Conservation (phyloP, 2,113 vertebrate species). For the Seriola aureovittata region DNA sequence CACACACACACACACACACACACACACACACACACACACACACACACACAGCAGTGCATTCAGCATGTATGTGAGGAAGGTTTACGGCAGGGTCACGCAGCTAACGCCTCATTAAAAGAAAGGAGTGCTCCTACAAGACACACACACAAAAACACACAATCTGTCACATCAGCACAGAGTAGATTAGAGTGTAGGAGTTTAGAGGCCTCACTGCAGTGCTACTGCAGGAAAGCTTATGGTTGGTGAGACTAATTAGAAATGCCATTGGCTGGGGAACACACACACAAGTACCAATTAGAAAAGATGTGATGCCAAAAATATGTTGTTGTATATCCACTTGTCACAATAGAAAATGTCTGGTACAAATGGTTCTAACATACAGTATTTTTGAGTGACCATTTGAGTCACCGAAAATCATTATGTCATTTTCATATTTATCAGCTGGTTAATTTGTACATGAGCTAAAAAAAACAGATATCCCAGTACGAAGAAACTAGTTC, state of each 20-base stretch:
- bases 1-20: background rate
- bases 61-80: slow-evolving; percentile 14
- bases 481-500: background rate
- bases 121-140: slow-evolving; percentile 28
- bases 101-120: slow-evolving; percentile 53
- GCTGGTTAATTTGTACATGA: background rate
- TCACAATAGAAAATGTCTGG: too few species aligned
- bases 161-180: slow-evolving; percentile 80
- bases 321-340: too few species aligned
- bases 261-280: slow-evolving; percentile 44
- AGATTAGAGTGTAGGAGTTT: slow-evolving; percentile 78
- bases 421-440: background rate
- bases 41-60: background rate
- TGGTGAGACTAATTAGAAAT: slow-evolving; percentile 60
- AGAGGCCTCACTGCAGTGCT: slow-evolving; percentile 44
- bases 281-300: slow-evolving; percentile 32
- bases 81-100: background rate
- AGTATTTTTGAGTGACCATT: too few species aligned
- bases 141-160: slow-evolving; percentile 71
- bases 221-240: slow-evolving; percentile 59
- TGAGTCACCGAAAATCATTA: too few species aligned
- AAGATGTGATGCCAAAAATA: slow-evolving; percentile 5
- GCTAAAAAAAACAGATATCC: background rate
- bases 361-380: too few species aligned
- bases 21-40: background rate